Conservation (phyloP, 1,140 invertebrate genomes). For the Portunus trituberculatus region DNA sequence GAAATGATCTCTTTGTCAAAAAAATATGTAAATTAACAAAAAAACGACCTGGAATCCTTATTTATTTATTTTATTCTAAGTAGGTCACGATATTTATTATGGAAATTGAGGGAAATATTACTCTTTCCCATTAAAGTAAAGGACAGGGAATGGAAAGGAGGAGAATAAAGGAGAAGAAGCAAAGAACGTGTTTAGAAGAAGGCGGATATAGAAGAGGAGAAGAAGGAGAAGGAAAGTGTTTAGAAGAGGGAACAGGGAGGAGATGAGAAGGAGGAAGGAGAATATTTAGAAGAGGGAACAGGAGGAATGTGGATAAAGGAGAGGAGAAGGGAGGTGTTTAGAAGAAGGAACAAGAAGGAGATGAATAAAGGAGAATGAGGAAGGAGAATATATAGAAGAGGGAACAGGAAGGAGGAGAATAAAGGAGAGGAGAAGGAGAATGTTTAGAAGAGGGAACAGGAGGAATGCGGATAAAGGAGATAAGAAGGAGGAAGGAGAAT, state of each 20-base stretch:
- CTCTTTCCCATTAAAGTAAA: too few species aligned
- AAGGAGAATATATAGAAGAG: background rate
- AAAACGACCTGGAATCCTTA: too few species aligned
- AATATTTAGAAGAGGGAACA: background rate
- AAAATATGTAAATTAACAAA: too few species aligned
- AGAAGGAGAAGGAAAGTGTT: background rate
- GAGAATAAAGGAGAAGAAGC: background rate
- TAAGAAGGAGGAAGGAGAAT: too few species aligned
- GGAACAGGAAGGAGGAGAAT: background rate
- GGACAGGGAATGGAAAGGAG: too few species aligned
- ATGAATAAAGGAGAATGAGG: background rate
- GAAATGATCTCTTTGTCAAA: too few species aligned
- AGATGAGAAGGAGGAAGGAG: background rate
- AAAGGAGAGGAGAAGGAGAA: background rate
- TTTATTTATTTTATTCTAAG: too few species aligned
- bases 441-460: background rate
- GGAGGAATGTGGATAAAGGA: too few species aligned
- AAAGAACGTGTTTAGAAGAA: background rate
- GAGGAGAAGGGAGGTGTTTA: background rate
- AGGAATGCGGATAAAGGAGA: background rate
- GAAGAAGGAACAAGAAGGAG: background rate
- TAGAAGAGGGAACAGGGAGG: too few species aligned
- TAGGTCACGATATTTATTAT: too few species aligned
- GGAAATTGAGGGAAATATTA: too few species aligned
- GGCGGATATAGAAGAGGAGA: background rate